Evolutionary conservation across 64 coral and sea anemone genomes (phyloP), one percentile per base, ranked within the genome.

Genomic region (Stichodactyla helianthus): DNA sequence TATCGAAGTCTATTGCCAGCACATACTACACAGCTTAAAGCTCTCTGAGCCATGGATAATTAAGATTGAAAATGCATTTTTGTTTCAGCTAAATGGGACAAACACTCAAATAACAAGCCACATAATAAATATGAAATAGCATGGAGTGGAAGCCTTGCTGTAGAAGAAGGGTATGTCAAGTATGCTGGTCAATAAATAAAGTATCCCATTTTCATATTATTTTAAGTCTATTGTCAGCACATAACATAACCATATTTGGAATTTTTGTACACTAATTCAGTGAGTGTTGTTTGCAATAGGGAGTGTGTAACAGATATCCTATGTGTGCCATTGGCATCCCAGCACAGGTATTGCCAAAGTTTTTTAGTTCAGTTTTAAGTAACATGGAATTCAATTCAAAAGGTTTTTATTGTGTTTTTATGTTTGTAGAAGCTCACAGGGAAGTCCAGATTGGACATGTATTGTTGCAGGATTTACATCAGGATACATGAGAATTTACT

Each of bases 361-460:
- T 59, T 57, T 7, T 68, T 52, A 19, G 71, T 54, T 52, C 0
- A 44, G 3, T 13, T 51, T 16, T 19, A 27, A 61, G 18, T 19
- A 8, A 63, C 55, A 61, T 20, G 54, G 13, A 79, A 6, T 79
- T 27, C 0, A 10, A 44, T 58, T 58, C 65, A 22, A 25, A 10
- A 0, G 13, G 60, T 5, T 22, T 5, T 9, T 52, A 16, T 55
- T 84, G 52, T 14, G 12, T 27, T 31, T 89, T 11, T 89, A 70
- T 50, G 57, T 67, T 22, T 74, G 17, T 93, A 99, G 97, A 85
- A 99, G 97, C 84, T 99, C 97, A 79, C 97, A 99, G 88, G 97
- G 97, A 3, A 94, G 89, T 82, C 97, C 97, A 71, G 97, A 99
- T 90, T 99, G 97, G 97, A 99, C 97, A 51, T 99, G 97, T 62